These are phyloP conservation scores for Drosophila serrata DNA, from an alignment of 1,140 invertebrate species.

Conservation along the genomic window DNA sequence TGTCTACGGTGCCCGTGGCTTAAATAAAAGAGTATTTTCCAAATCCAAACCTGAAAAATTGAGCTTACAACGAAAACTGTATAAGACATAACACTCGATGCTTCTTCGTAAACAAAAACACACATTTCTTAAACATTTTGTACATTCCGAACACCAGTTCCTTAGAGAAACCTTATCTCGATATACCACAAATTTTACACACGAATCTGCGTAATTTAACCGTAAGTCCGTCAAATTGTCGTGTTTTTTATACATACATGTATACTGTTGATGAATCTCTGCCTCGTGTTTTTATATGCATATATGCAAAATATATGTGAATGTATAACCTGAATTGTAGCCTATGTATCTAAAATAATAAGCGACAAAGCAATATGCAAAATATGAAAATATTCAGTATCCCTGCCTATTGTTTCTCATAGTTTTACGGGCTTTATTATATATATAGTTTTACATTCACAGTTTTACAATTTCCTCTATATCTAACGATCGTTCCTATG, in stretches of 20 bases:
- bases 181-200: conserved; percentile 57
- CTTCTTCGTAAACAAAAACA: conserved; percentile 18
- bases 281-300: conserved; percentile 55
- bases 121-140: conserved; percentile 36
- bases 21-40: conserved; percentile 33
- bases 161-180: conserved; percentile 49
- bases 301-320: conserved; percentile 21
- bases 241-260: conserved; percentile 22
- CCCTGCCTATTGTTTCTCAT: too few species aligned
- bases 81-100: conserved; percentile 22
- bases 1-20: conserved; percentile 91
- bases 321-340: conserved; percentile 37
- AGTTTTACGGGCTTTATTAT: conserved; percentile 42
- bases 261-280: conserved; percentile 48
- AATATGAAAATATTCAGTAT: conserved; percentile 43
- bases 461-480: too few species aligned
- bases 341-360: conserved; percentile 50
- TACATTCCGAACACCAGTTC: conserved; percentile 62
- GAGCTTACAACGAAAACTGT: conserved; percentile 40
- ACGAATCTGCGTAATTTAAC: conserved; percentile 53
- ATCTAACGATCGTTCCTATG: too few species aligned
- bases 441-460: too few species aligned
- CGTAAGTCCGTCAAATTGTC: conserved; percentile 66
- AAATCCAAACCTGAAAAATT: conserved; percentile 5
- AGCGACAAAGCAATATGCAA: conserved; percentile 42